Base-by-base conservation (phyloP, 2,113 vertebrate genomes). In the Cinclus cinclus region DNA sequence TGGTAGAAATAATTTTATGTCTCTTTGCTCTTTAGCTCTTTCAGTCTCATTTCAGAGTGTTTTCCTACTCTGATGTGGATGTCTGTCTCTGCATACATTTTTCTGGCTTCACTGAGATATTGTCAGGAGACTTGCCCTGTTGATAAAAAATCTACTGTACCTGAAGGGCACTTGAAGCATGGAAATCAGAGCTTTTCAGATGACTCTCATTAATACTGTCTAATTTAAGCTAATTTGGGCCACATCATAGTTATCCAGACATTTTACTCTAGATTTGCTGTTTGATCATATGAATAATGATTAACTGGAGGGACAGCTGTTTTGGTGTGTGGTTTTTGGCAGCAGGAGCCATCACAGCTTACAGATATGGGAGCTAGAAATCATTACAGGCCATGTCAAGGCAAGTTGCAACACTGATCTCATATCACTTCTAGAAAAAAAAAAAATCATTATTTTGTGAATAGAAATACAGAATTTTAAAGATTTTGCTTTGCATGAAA, bases 381-480 rank as follows among this genome's bases (percentile, higher is more conserved):
- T 98, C 98, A 97, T 98, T 98, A 97, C 79, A 55, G 93, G 88
- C 94, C 97, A 31, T 98, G 97, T 98, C 98, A 98, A 37, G 35
- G 35, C 35, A 37, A 37, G 97, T 98, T 98, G 98, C 98, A 98
- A 98, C 97, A 98, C 97, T 97, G 98, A 98, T 96, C 95, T 98
- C 97, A 98, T 95, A 96, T 98, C 97, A 97, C 97, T 98, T 97
- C 97, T 89, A 97, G 97, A 97, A 98, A 59, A 77, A n/a, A n/a
- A n/a, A n/a, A 77, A n/a, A 37, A 39, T 64, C 53, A 64, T 63
- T 80, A 37, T 94, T 96, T 85, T 94, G 83, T 47, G 25, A 89
- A 96, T 87, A 96, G 53, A 79, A 85, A 69, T 59, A 91, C 33
- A 78, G 47, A 63, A 82, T 62, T 87, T 91, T 94, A 87, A 95